phyloP scores from a whole-genome alignment of 2,888 invertebrate species.

The Apodemia mormo region DNA sequence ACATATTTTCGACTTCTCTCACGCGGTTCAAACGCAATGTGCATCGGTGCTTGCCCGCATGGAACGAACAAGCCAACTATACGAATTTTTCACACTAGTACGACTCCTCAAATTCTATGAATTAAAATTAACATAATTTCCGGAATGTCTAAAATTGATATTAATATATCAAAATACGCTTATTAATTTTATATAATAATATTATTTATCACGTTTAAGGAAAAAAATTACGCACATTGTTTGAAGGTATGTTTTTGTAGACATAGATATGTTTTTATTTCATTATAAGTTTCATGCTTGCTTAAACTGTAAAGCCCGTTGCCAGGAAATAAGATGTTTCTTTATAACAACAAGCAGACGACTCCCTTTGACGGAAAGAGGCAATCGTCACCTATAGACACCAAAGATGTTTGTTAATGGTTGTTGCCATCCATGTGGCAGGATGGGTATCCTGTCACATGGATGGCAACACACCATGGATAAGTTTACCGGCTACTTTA shows the following conservation, averaged over 20 bases:
- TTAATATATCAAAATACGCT: neutral
- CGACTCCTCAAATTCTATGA: conserved; percentile 13
- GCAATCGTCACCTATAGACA: too few species aligned
- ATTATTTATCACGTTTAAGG: neutral
- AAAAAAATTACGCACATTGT: neutral
- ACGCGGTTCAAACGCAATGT: conserved; percentile 28
- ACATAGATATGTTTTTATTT: neutral
- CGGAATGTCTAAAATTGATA: neutral
- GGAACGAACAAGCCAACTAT: conserved; percentile 38
- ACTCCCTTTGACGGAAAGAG: too few species aligned
- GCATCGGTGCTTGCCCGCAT: conserved; percentile 44
- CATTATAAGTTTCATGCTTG: neutral
- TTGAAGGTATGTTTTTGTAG: neutral
- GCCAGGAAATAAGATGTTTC: neutral
- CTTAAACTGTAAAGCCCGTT: neutral
- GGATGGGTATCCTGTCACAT: too few species aligned
- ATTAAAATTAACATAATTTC: conserved; percentile 20
- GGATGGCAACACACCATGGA: too few species aligned
- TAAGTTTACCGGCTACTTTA: too few species aligned
- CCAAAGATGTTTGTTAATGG: too few species aligned
- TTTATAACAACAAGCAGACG: too few species aligned
- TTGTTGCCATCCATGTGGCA: too few species aligned
- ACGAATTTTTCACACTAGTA: neutral
- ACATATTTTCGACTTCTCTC: conserved; percentile 10
- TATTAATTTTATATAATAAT: neutral